Conservation (phyloP, 2,113 vertebrate genomes). For the Siniperca chuatsi region DNA sequence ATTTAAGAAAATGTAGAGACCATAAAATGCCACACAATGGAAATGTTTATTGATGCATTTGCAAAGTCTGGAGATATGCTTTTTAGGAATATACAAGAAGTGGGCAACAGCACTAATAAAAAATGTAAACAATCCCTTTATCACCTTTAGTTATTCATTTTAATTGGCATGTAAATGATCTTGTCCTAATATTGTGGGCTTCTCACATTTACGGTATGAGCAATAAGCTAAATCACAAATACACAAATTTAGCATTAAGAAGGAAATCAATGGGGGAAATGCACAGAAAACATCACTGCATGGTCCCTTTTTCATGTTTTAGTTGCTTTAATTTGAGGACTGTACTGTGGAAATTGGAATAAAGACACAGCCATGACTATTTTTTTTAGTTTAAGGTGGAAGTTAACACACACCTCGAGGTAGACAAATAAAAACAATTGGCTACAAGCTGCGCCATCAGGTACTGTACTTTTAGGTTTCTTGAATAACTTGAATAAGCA, state of each 20-base stretch:
- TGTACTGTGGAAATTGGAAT: background rate
- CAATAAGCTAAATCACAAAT: background rate
- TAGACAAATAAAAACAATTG: constrained; percentile 34
- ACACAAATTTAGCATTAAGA: background rate
- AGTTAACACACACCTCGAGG: constrained; percentile 30
- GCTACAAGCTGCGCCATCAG: constrained; percentile 6
- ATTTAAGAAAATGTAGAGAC: constrained; percentile 60
- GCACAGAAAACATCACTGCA: constrained; percentile 9
- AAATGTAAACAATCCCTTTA: constrained; percentile 62
- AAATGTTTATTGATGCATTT: constrained; percentile 77
- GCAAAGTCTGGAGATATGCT: constrained; percentile 47
- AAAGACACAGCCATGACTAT: constrained; percentile 24
- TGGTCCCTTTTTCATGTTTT: constrained; percentile 51
- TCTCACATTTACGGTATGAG: constrained; percentile 7
- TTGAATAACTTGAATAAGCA: background rate
- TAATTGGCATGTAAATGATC: background rate
- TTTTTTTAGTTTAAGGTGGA: constrained; percentile 10
- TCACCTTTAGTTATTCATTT: background rate
- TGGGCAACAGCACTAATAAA: constrained; percentile 39
- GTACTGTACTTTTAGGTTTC: background rate
- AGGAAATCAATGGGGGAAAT: background rate
- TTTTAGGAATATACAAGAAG: constrained; percentile 46
- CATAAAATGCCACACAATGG: constrained; percentile 51
- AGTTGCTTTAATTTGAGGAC: constrained; percentile 1
- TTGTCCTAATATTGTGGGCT: background rate